phyloP scores from a whole-genome alignment of 2,888 invertebrate genomes.

The Dyspetes luteomarginatus region DNA sequence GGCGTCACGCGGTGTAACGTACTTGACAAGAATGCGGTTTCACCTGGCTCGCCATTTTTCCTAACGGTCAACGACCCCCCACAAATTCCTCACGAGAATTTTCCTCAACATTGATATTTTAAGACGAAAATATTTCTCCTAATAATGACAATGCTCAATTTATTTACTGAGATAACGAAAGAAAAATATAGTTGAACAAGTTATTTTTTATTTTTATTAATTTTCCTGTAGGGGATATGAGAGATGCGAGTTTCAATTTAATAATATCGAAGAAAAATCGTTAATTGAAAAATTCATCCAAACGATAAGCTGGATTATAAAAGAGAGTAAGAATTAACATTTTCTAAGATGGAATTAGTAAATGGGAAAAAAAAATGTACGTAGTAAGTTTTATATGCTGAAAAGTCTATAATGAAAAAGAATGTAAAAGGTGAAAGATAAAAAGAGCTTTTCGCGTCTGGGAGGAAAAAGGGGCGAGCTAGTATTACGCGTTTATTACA shows the following conservation, averaged over 20 bases:
- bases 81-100: slow-evolving; percentile 53
- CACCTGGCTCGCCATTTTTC: slow-evolving; percentile 74
- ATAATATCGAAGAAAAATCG: background rate
- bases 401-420: slow-evolving; percentile 1
- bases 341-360: background rate
- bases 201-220: background rate
- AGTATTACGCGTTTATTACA: slow-evolving; percentile 58
- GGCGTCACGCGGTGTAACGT: slow-evolving; percentile 71
- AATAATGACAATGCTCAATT: background rate
- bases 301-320: background rate
- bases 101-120: slow-evolving; percentile 4
- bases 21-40: slow-evolving; percentile 80
- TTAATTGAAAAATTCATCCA: background rate
- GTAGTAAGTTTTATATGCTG: slow-evolving; percentile 30
- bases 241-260: background rate
- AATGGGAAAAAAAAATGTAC: background rate
- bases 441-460: slow-evolving; percentile 8
- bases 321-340: slow-evolving; percentile 7
- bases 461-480: slow-evolving; percentile 6
- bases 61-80: slow-evolving; percentile 72
- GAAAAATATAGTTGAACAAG: background rate
- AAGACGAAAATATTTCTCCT: background rate
- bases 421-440: slow-evolving; percentile 4
- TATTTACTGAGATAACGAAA: background rate
- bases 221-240: background rate